A percentile compares a stretch with the other conserved stretches of the same genome.
These are phyloP conservation scores for Spodoptera exigua DNA, from an alignment of 2,888 invertebrate species.

Conservation along the genomic window DNA sequence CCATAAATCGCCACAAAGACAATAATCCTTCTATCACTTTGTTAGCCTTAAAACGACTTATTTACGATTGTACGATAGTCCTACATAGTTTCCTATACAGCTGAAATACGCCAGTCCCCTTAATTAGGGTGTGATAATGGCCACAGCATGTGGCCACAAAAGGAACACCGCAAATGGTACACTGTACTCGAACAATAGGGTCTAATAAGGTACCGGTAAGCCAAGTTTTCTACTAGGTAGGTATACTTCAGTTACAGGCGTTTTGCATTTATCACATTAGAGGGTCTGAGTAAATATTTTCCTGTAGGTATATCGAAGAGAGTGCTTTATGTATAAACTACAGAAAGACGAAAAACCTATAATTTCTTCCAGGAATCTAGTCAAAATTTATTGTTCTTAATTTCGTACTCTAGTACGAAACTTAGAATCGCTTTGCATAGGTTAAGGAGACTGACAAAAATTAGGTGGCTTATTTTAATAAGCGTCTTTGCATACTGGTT, in stretches of 20 bases:
- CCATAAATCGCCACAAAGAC: conserved; percentile 58
- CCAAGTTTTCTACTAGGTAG: conserved; percentile 36
- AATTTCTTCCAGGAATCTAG: too few relatives aligned
- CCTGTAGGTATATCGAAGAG: neutral
- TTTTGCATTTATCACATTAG: conserved; percentile 18
- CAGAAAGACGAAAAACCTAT: too few relatives aligned
- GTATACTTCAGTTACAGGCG: conserved; percentile 11
- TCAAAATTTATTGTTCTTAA: too few relatives aligned
- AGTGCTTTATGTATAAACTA: too few relatives aligned
- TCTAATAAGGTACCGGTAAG: conserved; percentile 69
- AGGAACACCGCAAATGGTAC: conserved; percentile 73
- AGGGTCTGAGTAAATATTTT: neutral
- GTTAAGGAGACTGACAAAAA: too few relatives aligned
- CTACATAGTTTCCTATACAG: conserved; percentile 41
- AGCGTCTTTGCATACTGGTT: too few relatives aligned
- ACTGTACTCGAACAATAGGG: conserved; percentile 70
- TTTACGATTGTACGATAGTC: conserved; percentile 63
- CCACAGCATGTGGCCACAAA: conserved; percentile 71
- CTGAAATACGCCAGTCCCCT: conserved; percentile 65
- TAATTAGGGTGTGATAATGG: conserved; percentile 77
- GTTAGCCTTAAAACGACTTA: conserved; percentile 49
- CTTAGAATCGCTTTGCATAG: too few relatives aligned
- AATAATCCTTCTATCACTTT: conserved; percentile 53
- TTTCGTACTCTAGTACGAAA: too few relatives aligned
- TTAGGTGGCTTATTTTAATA: too few relatives aligned